Percentiles rank a stretch among this genome's conserved stretches.
phyloP scores from a whole-genome alignment of 2,113 vertebrate species.

The Myanophis thanlyinensis region DNA sequence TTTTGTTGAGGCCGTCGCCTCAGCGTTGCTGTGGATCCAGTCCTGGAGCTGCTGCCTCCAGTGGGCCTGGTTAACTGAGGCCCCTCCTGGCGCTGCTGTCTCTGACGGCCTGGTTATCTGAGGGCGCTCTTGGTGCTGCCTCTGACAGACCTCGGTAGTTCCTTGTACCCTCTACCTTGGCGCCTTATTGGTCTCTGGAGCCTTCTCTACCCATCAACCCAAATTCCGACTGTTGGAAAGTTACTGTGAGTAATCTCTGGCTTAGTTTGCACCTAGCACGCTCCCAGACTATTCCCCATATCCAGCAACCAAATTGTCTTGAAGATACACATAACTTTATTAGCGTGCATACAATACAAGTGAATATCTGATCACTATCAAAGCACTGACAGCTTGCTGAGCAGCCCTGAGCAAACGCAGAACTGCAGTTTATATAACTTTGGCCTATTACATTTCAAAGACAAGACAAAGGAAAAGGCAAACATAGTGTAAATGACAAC shows the following conservation, averaged over 20 bases:
- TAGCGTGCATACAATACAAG: not conserved
- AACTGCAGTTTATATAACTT: not conserved
- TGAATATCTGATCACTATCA: not conserved
- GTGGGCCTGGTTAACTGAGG: no score
- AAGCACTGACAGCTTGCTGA: not conserved
- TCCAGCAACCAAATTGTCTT: not conserved
- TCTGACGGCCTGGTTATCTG: no score
- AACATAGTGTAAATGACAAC: not conserved
- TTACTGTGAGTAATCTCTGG: not conserved
- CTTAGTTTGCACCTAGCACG: not conserved
- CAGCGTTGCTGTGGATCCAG: no score
- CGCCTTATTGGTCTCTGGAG: no score
- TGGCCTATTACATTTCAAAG: not conserved
- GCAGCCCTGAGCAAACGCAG: not conserved
- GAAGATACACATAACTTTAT: not conserved
- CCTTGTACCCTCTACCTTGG: no score
- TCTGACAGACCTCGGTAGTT: no score
- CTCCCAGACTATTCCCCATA: not conserved
- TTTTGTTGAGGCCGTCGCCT: no score
- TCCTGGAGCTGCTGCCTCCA: no score
- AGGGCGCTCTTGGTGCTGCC: no score
- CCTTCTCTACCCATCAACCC: conserved; percentile 26
- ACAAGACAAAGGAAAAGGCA: not conserved
- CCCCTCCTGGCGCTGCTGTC: no score
- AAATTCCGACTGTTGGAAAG: conserved; percentile 19